Conservation (phyloP, 2,113 vertebrate genomes). For the Sphaerodactylus townsendi region DNA sequence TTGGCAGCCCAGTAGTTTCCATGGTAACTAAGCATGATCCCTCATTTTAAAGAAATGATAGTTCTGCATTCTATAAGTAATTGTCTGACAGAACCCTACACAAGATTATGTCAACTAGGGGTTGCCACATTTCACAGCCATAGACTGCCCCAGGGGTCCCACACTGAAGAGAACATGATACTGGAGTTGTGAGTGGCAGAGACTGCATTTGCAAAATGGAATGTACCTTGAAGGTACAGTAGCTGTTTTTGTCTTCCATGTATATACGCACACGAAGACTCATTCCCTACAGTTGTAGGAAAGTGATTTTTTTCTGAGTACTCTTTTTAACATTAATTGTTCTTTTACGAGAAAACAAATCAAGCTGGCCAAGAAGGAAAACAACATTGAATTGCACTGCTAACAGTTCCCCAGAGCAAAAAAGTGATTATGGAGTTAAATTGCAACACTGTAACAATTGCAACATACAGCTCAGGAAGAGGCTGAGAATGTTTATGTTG, state of each 20-base stretch:
- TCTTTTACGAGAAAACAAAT: slow-evolving; percentile 69
- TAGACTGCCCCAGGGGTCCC: background rate
- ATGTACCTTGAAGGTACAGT: background rate
- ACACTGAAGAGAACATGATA: slow-evolving; percentile 22
- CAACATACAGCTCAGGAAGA: slow-evolving; percentile 40
- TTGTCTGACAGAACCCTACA: slow-evolving; percentile 51
- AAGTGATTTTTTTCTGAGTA: slow-evolving; percentile 27
- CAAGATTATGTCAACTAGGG: background rate
- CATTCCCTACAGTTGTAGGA: slow-evolving; percentile 8
- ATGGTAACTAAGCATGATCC: slow-evolving; percentile 69
- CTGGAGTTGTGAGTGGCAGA: background rate
- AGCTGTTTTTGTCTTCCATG: background rate
- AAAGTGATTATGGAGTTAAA: slow-evolving; percentile 71
- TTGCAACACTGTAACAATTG: slow-evolving; percentile 58
- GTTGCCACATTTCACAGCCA: background rate
- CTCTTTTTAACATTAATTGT: slow-evolving; percentile 62
- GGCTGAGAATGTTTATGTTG: slow-evolving; percentile 16
- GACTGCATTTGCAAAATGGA: background rate
- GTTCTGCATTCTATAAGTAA: slow-evolving; percentile 52
- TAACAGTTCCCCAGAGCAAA: slow-evolving; percentile 68
- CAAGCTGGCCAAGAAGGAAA: slow-evolving; percentile 62
- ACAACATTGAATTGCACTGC: slow-evolving; percentile 59
- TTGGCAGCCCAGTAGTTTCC: slow-evolving; percentile 67
- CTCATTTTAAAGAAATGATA: slow-evolving; percentile 45
- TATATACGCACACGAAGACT: background rate